phyloP scores from a whole-genome alignment of 2,113 vertebrate species.

The Mustelus asterias region DNA sequence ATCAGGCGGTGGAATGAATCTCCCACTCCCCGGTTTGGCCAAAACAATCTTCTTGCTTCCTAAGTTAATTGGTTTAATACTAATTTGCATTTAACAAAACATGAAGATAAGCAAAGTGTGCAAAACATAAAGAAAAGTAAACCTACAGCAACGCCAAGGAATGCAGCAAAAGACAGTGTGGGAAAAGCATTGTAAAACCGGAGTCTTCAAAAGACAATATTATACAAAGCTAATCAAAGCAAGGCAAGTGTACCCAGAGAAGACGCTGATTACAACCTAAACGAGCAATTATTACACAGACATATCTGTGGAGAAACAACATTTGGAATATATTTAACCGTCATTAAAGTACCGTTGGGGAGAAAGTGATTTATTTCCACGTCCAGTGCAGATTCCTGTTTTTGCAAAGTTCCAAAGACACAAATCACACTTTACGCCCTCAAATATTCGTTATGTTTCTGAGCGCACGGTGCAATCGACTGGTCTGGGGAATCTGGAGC shows the following conservation, averaged over 20 bases:
- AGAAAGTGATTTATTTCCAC: background rate
- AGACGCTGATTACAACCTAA: background rate
- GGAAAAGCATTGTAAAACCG: background rate
- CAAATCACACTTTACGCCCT: background rate
- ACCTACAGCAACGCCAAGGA: background rate
- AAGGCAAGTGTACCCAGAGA: background rate
- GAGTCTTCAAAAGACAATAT: background rate
- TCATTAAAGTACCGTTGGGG: background rate
- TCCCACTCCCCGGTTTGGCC: background rate
- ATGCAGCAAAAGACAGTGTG: background rate
- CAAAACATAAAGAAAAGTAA: background rate
- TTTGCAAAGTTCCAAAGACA: background rate
- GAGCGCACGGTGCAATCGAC: background rate
- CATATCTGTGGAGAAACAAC: background rate
- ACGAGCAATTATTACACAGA: background rate
- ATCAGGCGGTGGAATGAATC: background rate
- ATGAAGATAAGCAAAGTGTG: background rate
- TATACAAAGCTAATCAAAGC: background rate
- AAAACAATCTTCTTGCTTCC: background rate
- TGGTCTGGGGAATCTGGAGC: background rate
- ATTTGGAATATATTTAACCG: background rate
- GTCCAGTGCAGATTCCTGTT: background rate
- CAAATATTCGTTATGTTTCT: background rate
- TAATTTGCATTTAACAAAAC: background rate
- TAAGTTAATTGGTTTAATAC: background rate